Evolutionary conservation across 2,797 vertebrate species (phyloP), one percentile per base, ranked within the genome.

Genomic region (Eulemur mongoz): DNA sequence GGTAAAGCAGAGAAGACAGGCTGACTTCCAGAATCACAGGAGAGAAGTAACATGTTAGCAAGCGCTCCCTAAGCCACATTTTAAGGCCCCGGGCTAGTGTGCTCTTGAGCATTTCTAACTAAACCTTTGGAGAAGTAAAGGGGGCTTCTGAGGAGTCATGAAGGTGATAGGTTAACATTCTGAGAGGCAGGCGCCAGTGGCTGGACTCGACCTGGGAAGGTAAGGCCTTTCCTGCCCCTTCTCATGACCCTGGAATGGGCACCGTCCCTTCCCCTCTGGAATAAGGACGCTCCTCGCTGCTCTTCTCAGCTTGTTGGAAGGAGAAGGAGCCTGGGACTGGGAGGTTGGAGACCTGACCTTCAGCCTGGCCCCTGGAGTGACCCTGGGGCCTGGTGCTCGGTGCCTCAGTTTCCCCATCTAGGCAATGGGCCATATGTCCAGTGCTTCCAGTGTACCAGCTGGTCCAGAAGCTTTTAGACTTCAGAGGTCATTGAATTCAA

Each of bases 371-470:
- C 75, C 45, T 30, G 52, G 72, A 54, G 61, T 97, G 96, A 95
- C 96, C 95, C 95, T 96, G 92, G 73, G 78, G 25, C 30, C 38
- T 7, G 25, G 54, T 88, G 57, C 30, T 50, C 14, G 22, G 54
- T 88, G 63, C 81, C 95, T 96, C 92, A 79, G 95, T 90, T 93
- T 97, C 91, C 81, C 75, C 15, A n/a, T 32, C 13, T 45, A 1
- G 70, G 59, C 78, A 80, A 3, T 22, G 82, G 82, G n/a, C 23
- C 50, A 0, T 70, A 80, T 87, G 81, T 54, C 52, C 52, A 22
- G 20, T 27, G 85, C 48, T 91, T 52, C 48, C 32, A 2, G 6
- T 48, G 57, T 85, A 38, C 30, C 11, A n/a, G 15, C 23, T 30
- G 72, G 25, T 52, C 54, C 30, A 25, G 91, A 83, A 92, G 75